These are phyloP conservation scores for Lepeophtheirus salmonis DNA, from an alignment of 1,140 invertebrate species.

Conservation along the genomic window DNA sequence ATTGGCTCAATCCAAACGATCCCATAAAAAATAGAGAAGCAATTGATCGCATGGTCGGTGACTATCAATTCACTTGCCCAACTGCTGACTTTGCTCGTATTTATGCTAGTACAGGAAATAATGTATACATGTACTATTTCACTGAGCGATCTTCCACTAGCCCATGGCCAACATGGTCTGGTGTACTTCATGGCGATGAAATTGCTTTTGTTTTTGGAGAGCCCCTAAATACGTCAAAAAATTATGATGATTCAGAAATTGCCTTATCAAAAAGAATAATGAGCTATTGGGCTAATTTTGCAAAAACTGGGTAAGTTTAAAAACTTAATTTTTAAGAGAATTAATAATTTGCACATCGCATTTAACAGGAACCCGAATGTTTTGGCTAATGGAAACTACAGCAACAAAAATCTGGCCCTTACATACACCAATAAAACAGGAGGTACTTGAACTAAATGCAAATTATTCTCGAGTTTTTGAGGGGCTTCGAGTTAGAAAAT, in stretches of 20 bases:
- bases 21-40: slow-evolving; percentile 55
- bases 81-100: slow-evolving; percentile 52
- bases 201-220: slow-evolving; percentile 34
- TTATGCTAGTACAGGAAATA: slow-evolving; percentile 29
- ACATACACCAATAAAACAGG: neutral
- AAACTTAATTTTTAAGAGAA: neutral
- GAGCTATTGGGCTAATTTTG: slow-evolving; percentile 32
- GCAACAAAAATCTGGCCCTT: neutral
- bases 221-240: slow-evolving; percentile 25
- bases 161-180: slow-evolving; percentile 36
- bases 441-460: neutral
- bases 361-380: neutral
- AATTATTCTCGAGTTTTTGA: neutral
- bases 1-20: slow-evolving; percentile 70
- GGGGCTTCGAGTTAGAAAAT: neutral
- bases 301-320: slow-evolving; percentile 28
- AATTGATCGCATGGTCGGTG: slow-evolving; percentile 77
- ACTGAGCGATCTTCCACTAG: slow-evolving; percentile 26
- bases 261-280: slow-evolving; percentile 28
- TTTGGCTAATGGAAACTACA: neutral
- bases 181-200: slow-evolving; percentile 36
- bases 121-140: slow-evolving; percentile 37
- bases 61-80: slow-evolving; percentile 84
- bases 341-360: neutral
- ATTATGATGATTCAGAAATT: slow-evolving; percentile 27